These are phyloP conservation scores for Folsomia candida DNA, from an alignment of 2,888 invertebrate species.

Conservation along the genomic window DNA sequence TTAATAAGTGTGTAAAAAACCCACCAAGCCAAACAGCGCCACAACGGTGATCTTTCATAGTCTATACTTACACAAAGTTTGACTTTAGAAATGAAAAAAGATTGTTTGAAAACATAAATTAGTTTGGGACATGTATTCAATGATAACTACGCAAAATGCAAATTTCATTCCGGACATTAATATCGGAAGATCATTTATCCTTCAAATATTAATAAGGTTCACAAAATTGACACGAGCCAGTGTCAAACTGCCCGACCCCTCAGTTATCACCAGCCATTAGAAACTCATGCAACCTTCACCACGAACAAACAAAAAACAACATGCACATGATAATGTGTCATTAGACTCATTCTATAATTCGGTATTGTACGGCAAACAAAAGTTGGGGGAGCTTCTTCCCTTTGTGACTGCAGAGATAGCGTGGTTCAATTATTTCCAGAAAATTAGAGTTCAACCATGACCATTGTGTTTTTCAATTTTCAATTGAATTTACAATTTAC, in stretches of 20 bases:
- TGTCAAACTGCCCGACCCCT: neutral
- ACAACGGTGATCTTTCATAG: too few relatives aligned
- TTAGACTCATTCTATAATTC: too few relatives aligned
- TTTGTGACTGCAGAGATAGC: neutral
- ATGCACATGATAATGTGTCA: neutral
- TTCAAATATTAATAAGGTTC: neutral
- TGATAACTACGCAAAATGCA: too few relatives aligned
- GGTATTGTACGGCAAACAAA: neutral
- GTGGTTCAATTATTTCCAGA: conserved; percentile 35
- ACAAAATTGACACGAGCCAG: neutral
- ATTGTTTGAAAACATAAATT: too few relatives aligned
- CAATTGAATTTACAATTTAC: conserved; percentile 4
- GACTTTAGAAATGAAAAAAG: too few relatives aligned
- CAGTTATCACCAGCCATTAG: neutral
- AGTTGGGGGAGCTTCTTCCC: neutral
- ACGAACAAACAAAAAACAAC: neutral
- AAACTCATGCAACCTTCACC: neutral
- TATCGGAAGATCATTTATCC: too few relatives aligned
- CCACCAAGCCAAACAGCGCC: too few relatives aligned
- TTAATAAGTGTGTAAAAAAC: neutral
- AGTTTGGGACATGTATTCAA: too few relatives aligned
- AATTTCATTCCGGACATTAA: too few relatives aligned
- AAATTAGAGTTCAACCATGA: conserved; percentile 39
- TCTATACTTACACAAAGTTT: too few relatives aligned
- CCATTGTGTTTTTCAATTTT: conserved; percentile 16